phyloP scores from a whole-genome alignment of 2,113 vertebrate species.

The Pachycephala philippinensis region DNA sequence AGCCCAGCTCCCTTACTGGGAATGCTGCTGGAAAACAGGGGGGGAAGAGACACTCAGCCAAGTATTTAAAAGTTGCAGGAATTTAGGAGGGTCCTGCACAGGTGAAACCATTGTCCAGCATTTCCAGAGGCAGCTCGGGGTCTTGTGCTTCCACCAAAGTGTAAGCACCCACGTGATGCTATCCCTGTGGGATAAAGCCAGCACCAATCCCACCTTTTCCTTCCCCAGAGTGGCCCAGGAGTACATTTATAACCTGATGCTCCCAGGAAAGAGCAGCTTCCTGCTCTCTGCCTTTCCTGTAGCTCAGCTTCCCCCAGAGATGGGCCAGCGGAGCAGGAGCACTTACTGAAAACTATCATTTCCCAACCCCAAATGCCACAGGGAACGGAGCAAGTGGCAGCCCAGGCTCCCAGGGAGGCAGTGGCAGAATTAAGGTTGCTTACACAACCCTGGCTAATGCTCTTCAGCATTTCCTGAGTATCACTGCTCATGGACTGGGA shows the following conservation, averaged over 20 bases:
- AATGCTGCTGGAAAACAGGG: not conserved
- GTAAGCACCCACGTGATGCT: not conserved
- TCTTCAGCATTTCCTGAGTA: not conserved
- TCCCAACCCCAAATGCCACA: not conserved
- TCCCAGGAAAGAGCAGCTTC: not conserved
- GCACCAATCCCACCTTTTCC: not conserved
- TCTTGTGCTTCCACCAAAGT: not conserved
- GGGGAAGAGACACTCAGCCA: not conserved
- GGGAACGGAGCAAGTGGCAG: accelerated
- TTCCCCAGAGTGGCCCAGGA: not conserved
- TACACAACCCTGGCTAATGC: not conserved
- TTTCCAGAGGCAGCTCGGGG: not conserved
- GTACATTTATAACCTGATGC: not conserved
- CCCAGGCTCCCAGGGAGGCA: not conserved
- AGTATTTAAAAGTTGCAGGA: not conserved
- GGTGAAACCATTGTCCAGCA: not conserved
- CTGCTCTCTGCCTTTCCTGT: not conserved
- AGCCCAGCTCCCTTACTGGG: not conserved
- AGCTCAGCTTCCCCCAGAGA: not conserved
- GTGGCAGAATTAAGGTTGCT: not conserved
- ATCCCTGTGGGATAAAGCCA: not conserved
- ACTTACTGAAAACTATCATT: not conserved
- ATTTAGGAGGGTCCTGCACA: not conserved
- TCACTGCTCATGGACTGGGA: not conserved
- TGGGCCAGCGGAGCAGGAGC: accelerated